These are phyloP conservation scores for Apis laboriosa DNA, from an alignment of 1,140 invertebrate genomes.

Conservation along the genomic window DNA sequence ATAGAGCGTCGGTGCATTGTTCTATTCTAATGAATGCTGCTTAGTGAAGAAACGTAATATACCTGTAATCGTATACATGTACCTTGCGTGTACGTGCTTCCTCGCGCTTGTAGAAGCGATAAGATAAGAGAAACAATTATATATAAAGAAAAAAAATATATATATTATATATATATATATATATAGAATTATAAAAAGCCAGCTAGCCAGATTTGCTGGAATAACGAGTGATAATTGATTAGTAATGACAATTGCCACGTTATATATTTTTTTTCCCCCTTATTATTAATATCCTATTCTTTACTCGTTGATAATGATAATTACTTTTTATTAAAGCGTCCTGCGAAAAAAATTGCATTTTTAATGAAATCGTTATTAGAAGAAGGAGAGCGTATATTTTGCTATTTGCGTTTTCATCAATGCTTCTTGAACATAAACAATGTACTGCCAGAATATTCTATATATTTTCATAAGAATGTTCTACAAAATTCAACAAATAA, in stretches of 20 bases:
- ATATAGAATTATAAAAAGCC: conserved; percentile 29
- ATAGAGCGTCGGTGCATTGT: conserved; percentile 15
- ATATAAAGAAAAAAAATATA: conserved; percentile 14
- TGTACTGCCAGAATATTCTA: conserved; percentile 27
- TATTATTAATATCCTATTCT: conserved; percentile 20
- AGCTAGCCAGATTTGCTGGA: conserved; percentile 30
- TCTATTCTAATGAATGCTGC: conserved; percentile 18
- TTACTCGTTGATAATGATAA: conserved; percentile 46
- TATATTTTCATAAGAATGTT: conserved; percentile 52
- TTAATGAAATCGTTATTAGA: background rate
- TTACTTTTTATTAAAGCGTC: background rate
- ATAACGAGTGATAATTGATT: conserved; percentile 43
- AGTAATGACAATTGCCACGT: conserved; percentile 26
- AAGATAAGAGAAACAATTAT: conserved; percentile 14
- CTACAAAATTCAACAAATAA: conserved; percentile 46
- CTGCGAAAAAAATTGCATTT: background rate
- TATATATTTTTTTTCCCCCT: conserved; percentile 7
- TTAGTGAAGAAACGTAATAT: conserved; percentile 20
- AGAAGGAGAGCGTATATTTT: background rate
- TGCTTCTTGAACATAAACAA: conserved; percentile 13
- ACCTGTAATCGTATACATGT: background rate
- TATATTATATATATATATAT: conserved; percentile 25
- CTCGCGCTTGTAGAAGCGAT: conserved; percentile 34
- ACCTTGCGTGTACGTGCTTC: conserved; percentile 14
- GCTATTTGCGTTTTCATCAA: background rate